Evolutionary conservation across 2,888 invertebrate species (phyloP), one percentile per base, ranked within the genome.

Genomic region (Ferdinandea cuprea): DNA sequence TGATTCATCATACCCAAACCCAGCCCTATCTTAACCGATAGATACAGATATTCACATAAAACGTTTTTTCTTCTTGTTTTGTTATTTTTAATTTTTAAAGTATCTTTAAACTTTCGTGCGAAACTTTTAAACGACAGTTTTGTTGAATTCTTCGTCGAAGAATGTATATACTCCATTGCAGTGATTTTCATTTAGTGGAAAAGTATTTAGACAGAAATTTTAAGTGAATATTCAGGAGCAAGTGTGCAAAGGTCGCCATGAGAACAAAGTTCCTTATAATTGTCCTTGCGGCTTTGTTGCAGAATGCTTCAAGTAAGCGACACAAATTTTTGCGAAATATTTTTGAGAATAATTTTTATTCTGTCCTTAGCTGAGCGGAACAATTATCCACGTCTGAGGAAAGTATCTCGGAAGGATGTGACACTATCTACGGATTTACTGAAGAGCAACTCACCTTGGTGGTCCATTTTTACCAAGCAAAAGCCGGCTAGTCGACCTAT

Each of bases 91-190:
- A 44, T n/a, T 21, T 50, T 71, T 21, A 25, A 73, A 68, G 66
- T 50, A 68, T 56, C 72, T 83, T 61, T 73, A 32, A 78, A 72
- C 56, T 52, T 72, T 66, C 56, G 13, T 32, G 28, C 48, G 32
- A 66, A 56, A 61, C 1, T 19, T 48, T 63, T 50, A 44, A 56
- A 78, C 61, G 56, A 52, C 50, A 83, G 83, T 83, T 68, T 37
- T 13, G 58, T 17, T 50, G 28, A 50, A 72, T 50, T 73, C 83
- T 78, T 68, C 66, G 72, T 40, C 78, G 78, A 61, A 48, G 72
- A 73, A 73, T 52, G 83, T 78, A 63, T 77, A 65, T 78, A 59
- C 35, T 78, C 50, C 72, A 52, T 30, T 71, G 48, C 21, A 73
- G 78, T 73, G 72, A 78, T 37, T 68, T 58, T 48, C 52, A 52